Evolutionary conservation across 2,113 vertebrate species (phyloP).

Genomic region (rat (Rattus norvegicus)): GRCr8 NC_086020.1:155695001-155695500

Average conservation of each 20-base stretch:
- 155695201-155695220: not conserved
- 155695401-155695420: not conserved
- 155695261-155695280: not conserved
- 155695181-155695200: not conserved
- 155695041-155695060: conserved; percentile 3
- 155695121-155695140: not conserved
- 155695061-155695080: conserved; percentile 38
- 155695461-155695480: conserved; percentile 21
- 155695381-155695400: not conserved
- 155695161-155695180: not conserved
- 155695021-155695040: conserved; percentile 15
- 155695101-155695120: not conserved
- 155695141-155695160: not conserved
- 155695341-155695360: not conserved
- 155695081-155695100: conserved; percentile 12
- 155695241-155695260: not conserved
- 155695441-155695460: not conserved
- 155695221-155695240: not conserved
- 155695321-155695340: not conserved
- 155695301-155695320: not conserved
- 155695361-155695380: not conserved
- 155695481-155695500: not conserved
- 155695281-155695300: not conserved
- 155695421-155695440: not conserved
- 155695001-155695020: conserved; percentile 10